Base-by-base conservation (phyloP, 2,888 invertebrate genomes). In the Phyto melanocephala region DNA sequence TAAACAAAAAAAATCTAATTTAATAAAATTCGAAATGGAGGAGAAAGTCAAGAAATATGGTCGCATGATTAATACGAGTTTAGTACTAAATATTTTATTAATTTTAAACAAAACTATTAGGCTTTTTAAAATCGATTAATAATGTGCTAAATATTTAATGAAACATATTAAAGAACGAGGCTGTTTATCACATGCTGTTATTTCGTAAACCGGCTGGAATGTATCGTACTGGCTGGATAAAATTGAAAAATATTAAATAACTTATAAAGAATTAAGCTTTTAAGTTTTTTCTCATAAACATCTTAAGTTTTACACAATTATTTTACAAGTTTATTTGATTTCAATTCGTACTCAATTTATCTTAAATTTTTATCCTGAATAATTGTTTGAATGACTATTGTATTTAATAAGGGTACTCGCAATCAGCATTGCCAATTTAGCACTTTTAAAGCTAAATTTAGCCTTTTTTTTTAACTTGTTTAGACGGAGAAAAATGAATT, bases 31-130 rank as follows among this genome's bases (percentile, higher is more conserved):
- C n/a, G n/a, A 28, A 54, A n/a, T 37, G 52, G 52, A 40, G n/a
- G 47, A 35, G 76, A 76, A 76, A 76, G 68, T 76, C 63, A 45
- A 35, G 52, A 63, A 42, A 54, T 20, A n/a, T 11, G 11, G 40
- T 42, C 5, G 35, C 10, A 62, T 13, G 22, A 40, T 1, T 6
- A 13, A 40, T 40, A 13, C 11, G 22, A 11, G 13, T 50, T 50
- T 5, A 22, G 22, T 22, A 50, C 11, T 45, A 33, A 33, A 33
- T 50, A 13, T 22, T 22, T 50, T 50, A 50, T 50, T 50, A 22
- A 50, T 50, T 24, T 50, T 17, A 1, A n/a, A 17, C 13, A 63
- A 22, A 67, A 50, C 22, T 67, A 40, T 67, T 67, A 2, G 35
- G 17, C 7, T 6, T 45, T 45, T 17, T 17, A 6, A 45, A 8